Evolutionary conservation across 2,888 invertebrate species (phyloP), one percentile per base, ranked within the genome.

Genomic region (Cistogaster globosa): DNA sequence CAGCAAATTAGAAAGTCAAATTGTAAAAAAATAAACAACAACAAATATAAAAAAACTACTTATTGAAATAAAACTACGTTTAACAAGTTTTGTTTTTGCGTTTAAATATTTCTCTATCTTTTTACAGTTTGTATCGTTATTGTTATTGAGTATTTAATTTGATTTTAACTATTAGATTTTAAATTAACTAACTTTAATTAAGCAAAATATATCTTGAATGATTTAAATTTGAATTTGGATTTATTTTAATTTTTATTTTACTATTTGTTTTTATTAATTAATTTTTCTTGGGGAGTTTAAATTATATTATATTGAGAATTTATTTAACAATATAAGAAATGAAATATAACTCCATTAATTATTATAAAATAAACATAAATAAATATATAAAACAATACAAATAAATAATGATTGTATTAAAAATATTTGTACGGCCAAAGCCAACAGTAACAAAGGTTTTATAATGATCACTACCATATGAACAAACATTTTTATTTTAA

Each of bases 351-450:
- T 69, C 53, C 38, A 53, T 67, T 76, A 76, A 69, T 80, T 74
- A 55, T 83, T 83, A 85, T 91, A 90, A 85, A 89, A 91, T 87
- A 90, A 89, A 55, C 89, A 87, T 71, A 91, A 89, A 87, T 91
- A 91, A 48, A 91, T 68, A 67, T 91, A 91, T 65, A 91, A 87
- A 65, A 89, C 86, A 68, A 91, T 87, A 53, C 91, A 87, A 86
- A 91, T 88, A 83, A 91, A 91, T 53, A 91, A 88, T 57, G 90
- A 88, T 77, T 91, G 91, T 68, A 91, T 89, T 36, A 91, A 88
- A 83, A 91, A 89, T 76, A 91, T 86, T 84, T 91, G 91, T 60
- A 91, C 88, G 82, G 91, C 91, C 83, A 91, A 76, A 26, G 90
- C 90, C 51, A 91, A 84, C 11, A 91, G 62, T 9, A 89, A 88